Evolutionary conservation across 2,797 vertebrate genomes (phyloP).

Genomic region (Phylloscopus collybita): DNA sequence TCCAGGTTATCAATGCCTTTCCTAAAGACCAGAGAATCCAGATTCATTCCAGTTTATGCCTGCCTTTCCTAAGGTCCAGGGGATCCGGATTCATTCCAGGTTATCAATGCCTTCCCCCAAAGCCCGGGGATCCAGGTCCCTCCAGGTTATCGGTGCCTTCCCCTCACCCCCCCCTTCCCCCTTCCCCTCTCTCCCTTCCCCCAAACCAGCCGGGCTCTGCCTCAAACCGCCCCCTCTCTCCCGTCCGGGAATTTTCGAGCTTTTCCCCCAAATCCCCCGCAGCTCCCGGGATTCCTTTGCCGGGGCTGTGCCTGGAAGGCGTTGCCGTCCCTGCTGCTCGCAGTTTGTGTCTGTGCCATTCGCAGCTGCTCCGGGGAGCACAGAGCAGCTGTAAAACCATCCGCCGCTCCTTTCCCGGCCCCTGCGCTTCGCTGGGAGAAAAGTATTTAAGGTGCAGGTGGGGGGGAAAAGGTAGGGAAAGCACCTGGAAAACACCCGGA

Average conservation of each 20-base stretch:
- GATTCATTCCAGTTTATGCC: background rate
- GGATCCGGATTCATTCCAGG: accelerated
- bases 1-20: background rate
- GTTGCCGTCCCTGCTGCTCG: background rate
- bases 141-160: background rate
- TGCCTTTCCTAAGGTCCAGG: background rate
- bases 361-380: slow-evolving; percentile 33
- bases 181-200: background rate
- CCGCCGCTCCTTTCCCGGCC: background rate
- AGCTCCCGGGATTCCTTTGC: background rate
- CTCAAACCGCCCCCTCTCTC: background rate
- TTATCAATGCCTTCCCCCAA: background rate
- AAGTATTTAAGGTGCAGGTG: slow-evolving; percentile 12
- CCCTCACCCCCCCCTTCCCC: background rate
- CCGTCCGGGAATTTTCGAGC: background rate
- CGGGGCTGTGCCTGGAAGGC: background rate
- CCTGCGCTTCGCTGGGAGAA: background rate
- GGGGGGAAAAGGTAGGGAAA: slow-evolving; percentile 1
- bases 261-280: background rate
- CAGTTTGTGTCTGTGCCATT: background rate
- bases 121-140: background rate
- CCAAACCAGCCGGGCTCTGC: background rate
- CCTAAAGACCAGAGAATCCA: background rate
- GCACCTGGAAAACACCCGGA: background rate
- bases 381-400: slow-evolving; percentile 31